A percentile compares a stretch with the other conserved stretches of the same genome.
These are phyloP conservation scores for Chiloscyllium plagiosum DNA, from an alignment of 2,113 vertebrate genomes.

Conservation along the genomic window DNA sequence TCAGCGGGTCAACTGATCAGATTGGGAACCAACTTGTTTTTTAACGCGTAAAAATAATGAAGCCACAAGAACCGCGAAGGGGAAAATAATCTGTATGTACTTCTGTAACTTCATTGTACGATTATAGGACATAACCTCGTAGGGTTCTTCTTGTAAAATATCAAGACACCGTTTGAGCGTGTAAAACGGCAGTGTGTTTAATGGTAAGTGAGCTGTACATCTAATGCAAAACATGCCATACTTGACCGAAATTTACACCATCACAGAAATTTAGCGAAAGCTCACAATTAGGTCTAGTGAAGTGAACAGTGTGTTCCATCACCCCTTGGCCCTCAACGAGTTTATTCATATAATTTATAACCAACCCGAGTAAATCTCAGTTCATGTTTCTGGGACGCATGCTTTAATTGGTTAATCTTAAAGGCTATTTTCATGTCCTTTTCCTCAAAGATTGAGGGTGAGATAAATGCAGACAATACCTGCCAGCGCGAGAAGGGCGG, in stretches of 20 bases:
- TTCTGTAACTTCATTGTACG: background rate
- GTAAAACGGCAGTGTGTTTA: background rate
- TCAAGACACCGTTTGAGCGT: background rate
- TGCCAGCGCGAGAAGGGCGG: background rate
- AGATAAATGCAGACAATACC: background rate
- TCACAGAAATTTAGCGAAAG: background rate
- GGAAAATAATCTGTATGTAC: background rate
- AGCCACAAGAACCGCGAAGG: background rate
- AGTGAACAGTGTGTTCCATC: background rate
- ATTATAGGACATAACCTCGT: background rate
- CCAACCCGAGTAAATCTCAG: background rate
- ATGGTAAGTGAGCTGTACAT: background rate
- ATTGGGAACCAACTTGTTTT: slow-evolving; percentile 16
- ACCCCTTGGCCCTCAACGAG: background rate
- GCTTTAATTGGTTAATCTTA: background rate
- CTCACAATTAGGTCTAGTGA: background rate
- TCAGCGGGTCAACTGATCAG: slow-evolving; percentile 37
- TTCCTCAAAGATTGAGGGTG: background rate
- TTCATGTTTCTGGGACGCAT: background rate
- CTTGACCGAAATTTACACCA: background rate
- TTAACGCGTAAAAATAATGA: background rate
- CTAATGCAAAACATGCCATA: background rate
- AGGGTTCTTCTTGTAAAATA: background rate
- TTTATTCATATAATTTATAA: no score
- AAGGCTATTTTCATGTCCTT: background rate